Conservation (phyloP, 2,888 invertebrate genomes). For the Perdita meconis region DNA sequence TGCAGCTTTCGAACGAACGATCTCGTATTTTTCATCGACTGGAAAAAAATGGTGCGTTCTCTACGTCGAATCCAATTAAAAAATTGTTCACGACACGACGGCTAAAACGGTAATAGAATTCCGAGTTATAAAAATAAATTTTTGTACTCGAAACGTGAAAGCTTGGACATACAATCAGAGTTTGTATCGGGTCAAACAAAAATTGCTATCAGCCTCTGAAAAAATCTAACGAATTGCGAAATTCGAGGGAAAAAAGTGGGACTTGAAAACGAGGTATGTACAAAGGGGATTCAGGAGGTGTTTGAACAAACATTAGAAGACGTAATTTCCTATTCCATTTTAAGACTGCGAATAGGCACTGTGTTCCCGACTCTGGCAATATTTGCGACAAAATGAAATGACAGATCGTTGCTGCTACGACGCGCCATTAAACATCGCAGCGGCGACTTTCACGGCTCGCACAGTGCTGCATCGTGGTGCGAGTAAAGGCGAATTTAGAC, state of each 20-base stretch:
- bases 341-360: constrained; percentile 9
- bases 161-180: neutral
- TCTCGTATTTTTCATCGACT: neutral
- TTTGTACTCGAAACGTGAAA: neutral
- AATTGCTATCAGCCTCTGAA: neutral
- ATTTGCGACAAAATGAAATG: constrained; percentile 58
- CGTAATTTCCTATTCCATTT: constrained; percentile 49
- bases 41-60: neutral
- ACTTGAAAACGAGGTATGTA: neutral
- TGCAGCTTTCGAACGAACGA: neutral
- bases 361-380: constrained; percentile 46
- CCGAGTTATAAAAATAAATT: neutral
- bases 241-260: constrained; percentile 3
- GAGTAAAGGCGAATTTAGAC: constrained; percentile 49
- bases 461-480: constrained; percentile 40
- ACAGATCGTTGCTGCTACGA: constrained; percentile 58
- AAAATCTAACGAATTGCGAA: constrained; percentile 8
- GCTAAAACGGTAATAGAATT: neutral
- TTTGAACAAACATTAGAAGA: constrained; percentile 38
- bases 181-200: neutral
- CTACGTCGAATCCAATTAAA: neutral
- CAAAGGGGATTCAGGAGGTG: constrained; percentile 13
- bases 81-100: neutral
- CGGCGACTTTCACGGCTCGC: constrained; percentile 41
- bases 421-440: constrained; percentile 56